phyloP scores from a whole-genome alignment of 2,113 vertebrate genomes.

The Zosterops pallidus region DNA sequence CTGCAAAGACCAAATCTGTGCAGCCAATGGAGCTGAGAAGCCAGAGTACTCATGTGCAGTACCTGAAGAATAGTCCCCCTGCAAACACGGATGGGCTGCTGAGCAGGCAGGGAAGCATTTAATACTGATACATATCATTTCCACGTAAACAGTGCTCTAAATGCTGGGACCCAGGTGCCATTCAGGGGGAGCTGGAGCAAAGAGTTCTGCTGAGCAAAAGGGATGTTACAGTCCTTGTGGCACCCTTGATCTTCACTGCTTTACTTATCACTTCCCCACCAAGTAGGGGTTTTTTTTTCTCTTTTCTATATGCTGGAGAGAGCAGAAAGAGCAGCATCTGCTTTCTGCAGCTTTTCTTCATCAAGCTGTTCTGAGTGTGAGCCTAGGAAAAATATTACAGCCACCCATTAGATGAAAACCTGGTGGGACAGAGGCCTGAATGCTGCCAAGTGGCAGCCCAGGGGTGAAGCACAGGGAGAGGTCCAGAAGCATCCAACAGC shows the following conservation, averaged over 20 bases:
- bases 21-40: neutral
- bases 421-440: neutral
- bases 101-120: neutral
- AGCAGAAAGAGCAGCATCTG: neutral
- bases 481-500: neutral
- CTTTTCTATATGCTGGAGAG: neutral
- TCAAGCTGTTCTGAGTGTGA: neutral
- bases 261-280: neutral
- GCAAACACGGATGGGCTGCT: rapidly evolving
- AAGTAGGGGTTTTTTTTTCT: neutral
- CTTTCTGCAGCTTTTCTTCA: neutral
- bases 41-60: neutral
- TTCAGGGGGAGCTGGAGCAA: neutral
- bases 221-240: neutral
- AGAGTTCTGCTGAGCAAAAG: neutral
- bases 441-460: rapidly evolving
- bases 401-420: neutral
- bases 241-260: neutral
- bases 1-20: neutral
- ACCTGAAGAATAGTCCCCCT: neutral
- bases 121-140: neutral
- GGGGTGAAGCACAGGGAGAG: neutral
- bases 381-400: neutral
- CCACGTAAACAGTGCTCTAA: neutral
- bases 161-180: neutral